phyloP scores from a whole-genome alignment of 2,797 vertebrate species.

The Acridotheres tristis region DNA sequence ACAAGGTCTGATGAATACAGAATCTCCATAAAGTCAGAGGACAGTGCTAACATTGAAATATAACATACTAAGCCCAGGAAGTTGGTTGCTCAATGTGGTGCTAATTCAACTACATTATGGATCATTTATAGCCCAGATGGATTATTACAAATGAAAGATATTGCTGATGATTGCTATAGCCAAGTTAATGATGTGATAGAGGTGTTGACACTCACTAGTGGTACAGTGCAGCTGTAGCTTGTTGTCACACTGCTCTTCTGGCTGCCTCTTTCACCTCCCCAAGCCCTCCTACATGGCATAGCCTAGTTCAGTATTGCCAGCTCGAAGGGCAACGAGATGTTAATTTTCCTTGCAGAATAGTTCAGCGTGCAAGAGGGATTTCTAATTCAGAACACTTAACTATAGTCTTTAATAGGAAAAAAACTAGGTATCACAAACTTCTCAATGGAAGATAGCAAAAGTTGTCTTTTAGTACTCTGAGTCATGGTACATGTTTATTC shows the following conservation, averaged over 20 bases:
- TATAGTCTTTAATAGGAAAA: not conserved
- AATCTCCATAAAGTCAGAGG: not conserved
- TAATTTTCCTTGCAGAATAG: not conserved
- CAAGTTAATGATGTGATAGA: not conserved
- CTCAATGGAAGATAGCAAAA: not conserved
- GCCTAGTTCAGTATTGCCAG: not conserved
- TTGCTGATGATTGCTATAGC: not conserved
- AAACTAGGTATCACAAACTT: not conserved
- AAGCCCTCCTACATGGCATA: not conserved
- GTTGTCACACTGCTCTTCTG: not conserved
- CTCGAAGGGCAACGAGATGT: not conserved
- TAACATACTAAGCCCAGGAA: not conserved
- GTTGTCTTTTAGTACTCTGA: not conserved
- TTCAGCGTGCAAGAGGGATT: not conserved
- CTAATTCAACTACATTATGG: slow-evolving; percentile 1
- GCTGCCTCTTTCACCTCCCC: not conserved
- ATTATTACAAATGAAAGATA: slow-evolving; percentile 11
- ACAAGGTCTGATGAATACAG: not conserved
- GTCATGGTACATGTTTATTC: not conserved
- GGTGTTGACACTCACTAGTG: not conserved
- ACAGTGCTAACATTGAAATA: not conserved
- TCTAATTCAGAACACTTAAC: not conserved
- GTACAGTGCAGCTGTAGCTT: not conserved
- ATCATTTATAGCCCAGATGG: not conserved
- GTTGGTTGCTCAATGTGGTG: not conserved